A percentile compares a stretch with the other conserved stretches of the same genome.
phyloP scores from a whole-genome alignment of 2,113 vertebrate genomes.

The Halcyon malimbica region DNA sequence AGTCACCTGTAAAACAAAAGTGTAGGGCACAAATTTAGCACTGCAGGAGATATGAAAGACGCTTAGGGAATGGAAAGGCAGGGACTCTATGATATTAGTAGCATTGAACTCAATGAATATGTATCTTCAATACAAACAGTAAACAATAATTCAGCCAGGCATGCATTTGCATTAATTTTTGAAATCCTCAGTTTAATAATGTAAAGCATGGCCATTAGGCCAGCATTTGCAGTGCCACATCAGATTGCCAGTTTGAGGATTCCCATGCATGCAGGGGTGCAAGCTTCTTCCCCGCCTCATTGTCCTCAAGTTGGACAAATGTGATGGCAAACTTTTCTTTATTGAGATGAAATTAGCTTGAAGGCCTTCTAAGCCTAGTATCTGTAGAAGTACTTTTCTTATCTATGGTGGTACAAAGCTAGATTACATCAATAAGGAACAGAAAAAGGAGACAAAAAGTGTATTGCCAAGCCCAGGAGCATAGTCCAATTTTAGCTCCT shows the following conservation, averaged over 20 bases:
- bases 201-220: not conserved
- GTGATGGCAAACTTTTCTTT: not conserved
- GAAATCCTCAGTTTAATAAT: not conserved
- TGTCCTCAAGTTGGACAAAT: accelerated
- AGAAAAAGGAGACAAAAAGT: not conserved
- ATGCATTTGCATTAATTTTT: not conserved
- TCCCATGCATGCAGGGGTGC: not conserved
- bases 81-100: not conserved
- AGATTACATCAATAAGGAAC: not conserved
- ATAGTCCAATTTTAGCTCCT: conserved; percentile 5
- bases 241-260: not conserved
- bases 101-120: not conserved
- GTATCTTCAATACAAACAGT: not conserved
- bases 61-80: not conserved
- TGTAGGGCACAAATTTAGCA: not conserved
- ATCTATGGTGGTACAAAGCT: not conserved
- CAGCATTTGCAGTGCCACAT: not conserved
- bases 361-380: not conserved
- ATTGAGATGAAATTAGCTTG: not conserved
- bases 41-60: not conserved
- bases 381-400: not conserved
- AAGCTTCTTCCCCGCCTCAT: not conserved
- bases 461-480: not conserved
- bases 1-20: not conserved
- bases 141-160: not conserved